These are phyloP conservation scores for Branchipolynoe longqiensis DNA, from an alignment of 2,888 invertebrate genomes.

Conservation along the genomic window DNA sequence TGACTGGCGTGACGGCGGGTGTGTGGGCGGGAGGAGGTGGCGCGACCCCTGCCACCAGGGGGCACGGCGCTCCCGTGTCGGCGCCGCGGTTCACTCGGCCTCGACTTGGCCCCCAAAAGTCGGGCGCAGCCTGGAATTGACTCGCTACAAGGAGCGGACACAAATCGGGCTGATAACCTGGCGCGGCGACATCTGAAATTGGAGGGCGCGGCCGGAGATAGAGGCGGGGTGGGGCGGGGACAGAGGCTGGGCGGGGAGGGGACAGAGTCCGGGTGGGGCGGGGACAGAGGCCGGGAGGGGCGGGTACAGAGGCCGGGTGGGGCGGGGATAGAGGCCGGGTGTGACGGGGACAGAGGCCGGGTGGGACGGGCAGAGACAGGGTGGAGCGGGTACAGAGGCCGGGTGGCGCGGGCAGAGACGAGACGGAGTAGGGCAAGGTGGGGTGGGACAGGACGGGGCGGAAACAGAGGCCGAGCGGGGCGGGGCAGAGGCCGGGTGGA, in stretches of 20 bases:
- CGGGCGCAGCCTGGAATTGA: constrained; percentile 32
- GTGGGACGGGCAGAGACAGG: neutral
- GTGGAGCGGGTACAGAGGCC: neutral
- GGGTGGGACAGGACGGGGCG: constrained; percentile 12
- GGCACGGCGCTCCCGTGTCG: neutral
- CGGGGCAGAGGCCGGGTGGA: neutral
- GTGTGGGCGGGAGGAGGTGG: neutral
- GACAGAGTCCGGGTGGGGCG: neutral
- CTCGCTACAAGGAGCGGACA: constrained; percentile 49
- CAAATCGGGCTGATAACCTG: constrained; percentile 32
- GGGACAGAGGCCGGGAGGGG: neutral
- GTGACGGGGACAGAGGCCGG: neutral
- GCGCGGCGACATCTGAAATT: constrained; percentile 30
- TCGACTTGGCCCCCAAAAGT: neutral
- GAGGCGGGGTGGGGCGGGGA: neutral
- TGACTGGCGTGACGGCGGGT: constrained; percentile 6
- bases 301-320: neutral
- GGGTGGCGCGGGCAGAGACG: neutral
- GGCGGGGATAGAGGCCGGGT: neutral
- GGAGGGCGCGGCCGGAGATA: constrained; percentile 5
- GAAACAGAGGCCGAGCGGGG: constrained; percentile 4
- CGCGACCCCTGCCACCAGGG: too few species aligned
- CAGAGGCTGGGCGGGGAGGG: neutral
- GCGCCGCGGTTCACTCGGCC: neutral
- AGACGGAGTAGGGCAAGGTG: too few species aligned